Evolutionary conservation across 2,113 vertebrate species (phyloP).

Genomic region (Ploceus nigricollis): DNA sequence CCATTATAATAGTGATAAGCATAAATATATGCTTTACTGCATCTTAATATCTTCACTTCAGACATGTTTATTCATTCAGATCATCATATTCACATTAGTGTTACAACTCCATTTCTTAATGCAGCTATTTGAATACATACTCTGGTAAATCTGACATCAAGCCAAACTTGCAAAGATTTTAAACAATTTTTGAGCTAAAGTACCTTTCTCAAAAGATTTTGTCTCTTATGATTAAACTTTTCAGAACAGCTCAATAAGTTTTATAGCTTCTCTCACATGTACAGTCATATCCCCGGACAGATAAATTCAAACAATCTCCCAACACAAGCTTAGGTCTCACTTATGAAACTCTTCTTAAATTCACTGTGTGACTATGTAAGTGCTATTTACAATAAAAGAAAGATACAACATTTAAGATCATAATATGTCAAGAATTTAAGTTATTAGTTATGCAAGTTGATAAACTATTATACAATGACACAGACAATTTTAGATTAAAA

Average conservation of each 20-base stretch:
- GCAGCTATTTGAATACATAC: not conserved
- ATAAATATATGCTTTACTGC: not conserved
- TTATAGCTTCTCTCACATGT: not conserved
- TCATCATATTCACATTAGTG: not conserved
- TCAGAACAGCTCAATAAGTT: not conserved
- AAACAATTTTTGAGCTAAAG: not conserved
- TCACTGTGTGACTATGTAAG: not conserved
- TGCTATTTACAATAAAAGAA: not conserved
- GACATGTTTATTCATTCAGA: not conserved
- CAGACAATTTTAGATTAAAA: not conserved
- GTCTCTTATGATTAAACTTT: not conserved
- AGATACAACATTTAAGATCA: not conserved
- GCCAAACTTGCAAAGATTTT: not conserved
- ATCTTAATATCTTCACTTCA: not conserved
- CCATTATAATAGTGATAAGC: not conserved
- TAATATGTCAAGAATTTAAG: not conserved
- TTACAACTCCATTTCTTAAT: not conserved
- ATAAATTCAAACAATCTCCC: not conserved
- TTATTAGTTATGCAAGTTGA: not conserved
- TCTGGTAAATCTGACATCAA: not conserved
- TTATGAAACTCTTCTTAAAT: not conserved
- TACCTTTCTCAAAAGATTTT: not conserved
- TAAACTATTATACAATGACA: not conserved
- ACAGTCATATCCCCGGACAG: not conserved
- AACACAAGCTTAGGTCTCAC: not conserved